Conservation (phyloP, 2,888 invertebrate genomes). For the Brachyptera risi region DNA sequence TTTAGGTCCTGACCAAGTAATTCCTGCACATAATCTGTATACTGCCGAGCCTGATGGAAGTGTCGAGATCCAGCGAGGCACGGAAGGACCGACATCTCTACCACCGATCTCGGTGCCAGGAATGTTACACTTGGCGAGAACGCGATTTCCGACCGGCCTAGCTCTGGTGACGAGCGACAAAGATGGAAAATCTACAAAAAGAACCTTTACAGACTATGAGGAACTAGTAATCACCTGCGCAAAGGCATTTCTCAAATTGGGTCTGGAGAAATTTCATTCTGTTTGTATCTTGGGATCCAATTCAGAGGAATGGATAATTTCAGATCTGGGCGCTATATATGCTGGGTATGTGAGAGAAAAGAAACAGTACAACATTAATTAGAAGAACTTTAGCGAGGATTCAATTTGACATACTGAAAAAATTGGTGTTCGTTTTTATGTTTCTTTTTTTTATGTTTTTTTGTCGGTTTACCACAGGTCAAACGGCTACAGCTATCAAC, state of each 20-base stretch:
- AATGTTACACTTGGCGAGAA: neutral
- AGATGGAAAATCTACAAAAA: conserved; percentile 26
- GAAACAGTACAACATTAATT: too few relatives aligned
- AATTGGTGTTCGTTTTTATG: too few relatives aligned
- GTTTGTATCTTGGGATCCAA: conserved; percentile 50
- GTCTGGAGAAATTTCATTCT: conserved; percentile 44
- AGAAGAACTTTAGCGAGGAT: too few relatives aligned
- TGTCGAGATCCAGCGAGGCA: conserved; percentile 34
- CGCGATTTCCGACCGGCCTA: neutral
- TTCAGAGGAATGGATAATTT: conserved; percentile 48
- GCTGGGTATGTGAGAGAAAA: conserved; percentile 45
- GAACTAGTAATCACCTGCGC: conserved; percentile 42
- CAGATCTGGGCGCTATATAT: conserved; percentile 46
- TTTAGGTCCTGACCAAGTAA: conserved; percentile 38
- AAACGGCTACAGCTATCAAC: too few relatives aligned
- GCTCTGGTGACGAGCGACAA: neutral
- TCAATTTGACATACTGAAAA: too few relatives aligned
- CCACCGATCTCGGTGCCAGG: neutral
- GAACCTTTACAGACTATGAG: conserved; percentile 41
- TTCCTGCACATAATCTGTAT: conserved; percentile 36
- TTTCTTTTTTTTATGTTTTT: too few relatives aligned
- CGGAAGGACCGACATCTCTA: neutral
- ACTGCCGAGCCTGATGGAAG: conserved; percentile 38
- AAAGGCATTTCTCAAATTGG: conserved; percentile 47
- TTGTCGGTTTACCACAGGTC: too few relatives aligned